These are phyloP conservation scores for Acipenser transmontanus DNA, from an alignment of 2,797 vertebrate species.

Conservation along the genomic window DNA sequence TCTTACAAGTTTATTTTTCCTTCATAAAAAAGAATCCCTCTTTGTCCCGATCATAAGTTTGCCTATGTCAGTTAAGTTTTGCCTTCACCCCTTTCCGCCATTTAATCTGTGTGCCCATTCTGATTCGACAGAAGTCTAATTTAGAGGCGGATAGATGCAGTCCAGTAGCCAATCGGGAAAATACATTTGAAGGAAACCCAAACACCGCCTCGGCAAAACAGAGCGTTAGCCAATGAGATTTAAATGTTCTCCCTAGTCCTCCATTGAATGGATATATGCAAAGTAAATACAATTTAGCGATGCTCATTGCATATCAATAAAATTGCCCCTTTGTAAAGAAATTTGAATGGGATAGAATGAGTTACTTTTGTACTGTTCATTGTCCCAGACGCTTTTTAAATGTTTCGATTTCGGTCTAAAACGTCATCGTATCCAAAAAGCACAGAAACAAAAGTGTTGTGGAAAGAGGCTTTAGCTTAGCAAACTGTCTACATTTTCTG, in stretches of 20 bases:
- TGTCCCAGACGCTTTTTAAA: too few relatives aligned
- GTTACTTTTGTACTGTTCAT: too few relatives aligned
- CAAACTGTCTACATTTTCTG: too few relatives aligned
- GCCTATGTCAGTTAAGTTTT: slow-evolving; percentile 10
- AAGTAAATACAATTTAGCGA: not conserved
- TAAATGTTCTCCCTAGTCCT: slow-evolving; percentile 24
- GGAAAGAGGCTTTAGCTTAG: too few relatives aligned
- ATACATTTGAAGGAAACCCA: slow-evolving; percentile 55
- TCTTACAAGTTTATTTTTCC: not conserved
- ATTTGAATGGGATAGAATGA: too few relatives aligned
- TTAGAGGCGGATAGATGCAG: slow-evolving; percentile 21
- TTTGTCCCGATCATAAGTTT: not conserved
- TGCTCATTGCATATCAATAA: too few relatives aligned
- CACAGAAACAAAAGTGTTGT: too few relatives aligned
- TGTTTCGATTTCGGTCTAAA: too few relatives aligned
- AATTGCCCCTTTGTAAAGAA: too few relatives aligned
- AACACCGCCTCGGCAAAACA: slow-evolving; percentile 26
- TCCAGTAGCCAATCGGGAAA: slow-evolving; percentile 41
- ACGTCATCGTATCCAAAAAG: too few relatives aligned
- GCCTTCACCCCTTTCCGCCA: slow-evolving; percentile 13
- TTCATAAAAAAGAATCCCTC: too few relatives aligned
- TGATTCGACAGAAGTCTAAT: slow-evolving; percentile 10
- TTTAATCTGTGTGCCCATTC: slow-evolving; percentile 6
- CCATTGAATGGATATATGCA: not conserved
- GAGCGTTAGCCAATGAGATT: slow-evolving; percentile 37